Evolutionary conservation across 2,888 invertebrate genomes (phyloP), one percentile per base, ranked within the genome.

Genomic region (Sinhomidia bicolor): DNA sequence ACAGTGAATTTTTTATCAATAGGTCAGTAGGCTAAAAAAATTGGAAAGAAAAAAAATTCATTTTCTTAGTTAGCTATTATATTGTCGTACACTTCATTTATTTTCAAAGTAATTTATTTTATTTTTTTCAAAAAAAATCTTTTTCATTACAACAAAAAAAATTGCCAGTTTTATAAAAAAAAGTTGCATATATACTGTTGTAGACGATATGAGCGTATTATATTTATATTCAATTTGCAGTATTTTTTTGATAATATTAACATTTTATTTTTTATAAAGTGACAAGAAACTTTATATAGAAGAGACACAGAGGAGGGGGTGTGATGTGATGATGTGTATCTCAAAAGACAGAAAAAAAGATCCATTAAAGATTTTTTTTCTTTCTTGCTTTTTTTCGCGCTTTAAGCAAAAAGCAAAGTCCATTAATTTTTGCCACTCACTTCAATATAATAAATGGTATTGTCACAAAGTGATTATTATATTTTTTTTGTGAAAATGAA

Each of bases 21-120:
- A 60, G 79, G 79, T 79, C 60, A 79, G 60, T 79, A 20, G 79
- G 79, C 51, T 36, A n/a, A n/a, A n/a, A n/a, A 60, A 60, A 51
- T 68, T n/a, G 62, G 32, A n/a, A 68, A 41, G 6, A 23, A 23
- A 6, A 60, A 23, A 23, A 14, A 29, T 12, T 62, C 62, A 4
- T 62, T 62, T 68, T 36, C 41, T 23, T 7, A 57, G 20, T 57
- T 57, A 23, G 29, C 14, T n/a, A n/a, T n/a, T 62, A 9, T n/a
- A 4, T 1, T 32, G 29, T 1, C 6, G 36, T n/a, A n/a, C 32
- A 36, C 3, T 20, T 62, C 26, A 62, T 41, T 68, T 41, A 68
- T 68, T 68, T 41, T 68, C 14, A 14, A 41, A 7, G 36, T 14
- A 41, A 68, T 68, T 41, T 20, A 68, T 60, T 23, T n/a, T n/a